Conservation (phyloP, 2,797 vertebrate genomes). For the Pseudochirops cupreus region DNA sequence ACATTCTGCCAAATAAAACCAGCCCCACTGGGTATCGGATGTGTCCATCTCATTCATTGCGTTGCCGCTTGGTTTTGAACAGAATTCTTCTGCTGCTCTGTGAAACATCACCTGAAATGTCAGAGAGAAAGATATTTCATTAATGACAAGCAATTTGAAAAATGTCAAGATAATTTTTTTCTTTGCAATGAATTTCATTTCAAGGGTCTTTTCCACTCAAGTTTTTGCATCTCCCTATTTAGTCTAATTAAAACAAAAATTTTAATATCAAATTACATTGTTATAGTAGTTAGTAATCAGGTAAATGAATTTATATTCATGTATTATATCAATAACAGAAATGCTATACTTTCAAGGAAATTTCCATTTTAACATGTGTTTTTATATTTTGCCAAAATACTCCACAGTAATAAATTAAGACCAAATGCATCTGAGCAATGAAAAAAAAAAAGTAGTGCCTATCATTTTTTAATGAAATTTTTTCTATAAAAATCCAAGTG, state of each 20-base stretch:
- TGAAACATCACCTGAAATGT: constrained; percentile 85
- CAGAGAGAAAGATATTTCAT: constrained; percentile 46
- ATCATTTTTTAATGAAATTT: neutral
- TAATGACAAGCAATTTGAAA: constrained; percentile 25
- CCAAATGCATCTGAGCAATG: constrained; percentile 10
- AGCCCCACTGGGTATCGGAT: constrained; percentile 95
- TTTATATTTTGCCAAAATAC: constrained; percentile 18
- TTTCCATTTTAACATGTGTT: neutral
- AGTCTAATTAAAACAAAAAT: constrained; percentile 25
- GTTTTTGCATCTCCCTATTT: constrained; percentile 8
- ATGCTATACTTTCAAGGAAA: neutral
- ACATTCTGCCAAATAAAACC: constrained; percentile 98
- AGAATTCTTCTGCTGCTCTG: constrained; percentile 77
- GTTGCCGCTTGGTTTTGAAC: constrained; percentile 66
- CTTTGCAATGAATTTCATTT: constrained; percentile 3
- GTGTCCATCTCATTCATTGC: constrained; percentile 95
- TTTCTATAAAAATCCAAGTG: neutral
- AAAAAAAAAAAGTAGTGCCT: neutral
- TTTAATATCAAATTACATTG: neutral
- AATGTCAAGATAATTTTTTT: constrained; percentile 36
- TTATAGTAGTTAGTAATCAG: constrained; percentile 23
- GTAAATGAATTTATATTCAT: neutral
- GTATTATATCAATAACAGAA: no score
- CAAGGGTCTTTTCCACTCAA: neutral
- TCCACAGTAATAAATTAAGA: constrained; percentile 14